Percentiles rank a stretch among this genome's conserved stretches.
Conservation (phyloP, 2,113 vertebrate genomes). For the Talpa occidentalis region DNA sequence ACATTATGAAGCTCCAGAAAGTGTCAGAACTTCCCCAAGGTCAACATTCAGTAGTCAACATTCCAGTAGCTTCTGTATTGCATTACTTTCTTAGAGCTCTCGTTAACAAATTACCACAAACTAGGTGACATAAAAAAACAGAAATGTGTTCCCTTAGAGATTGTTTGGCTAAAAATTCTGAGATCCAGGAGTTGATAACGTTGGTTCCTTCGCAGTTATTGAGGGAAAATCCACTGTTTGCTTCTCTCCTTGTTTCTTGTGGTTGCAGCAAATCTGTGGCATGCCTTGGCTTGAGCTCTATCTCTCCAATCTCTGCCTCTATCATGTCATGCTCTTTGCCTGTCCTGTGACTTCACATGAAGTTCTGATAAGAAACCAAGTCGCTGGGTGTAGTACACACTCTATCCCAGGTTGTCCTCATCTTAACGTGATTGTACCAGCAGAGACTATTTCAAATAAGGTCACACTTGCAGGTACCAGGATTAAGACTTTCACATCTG, state of each 20-base stretch:
- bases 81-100: fast-evolving
- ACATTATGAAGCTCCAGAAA: not conserved
- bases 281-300: not conserved
- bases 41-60: not conserved
- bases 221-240: fast-evolving
- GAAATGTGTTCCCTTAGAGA: not conserved
- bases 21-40: not conserved
- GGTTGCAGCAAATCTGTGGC: not conserved
- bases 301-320: not conserved
- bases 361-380: not conserved
- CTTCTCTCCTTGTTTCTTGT: not conserved
- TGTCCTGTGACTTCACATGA: not conserved
- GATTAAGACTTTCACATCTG: not conserved
- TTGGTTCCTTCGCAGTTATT: not conserved
- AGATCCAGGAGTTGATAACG: not conserved
- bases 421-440: not conserved
- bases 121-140: fast-evolving
- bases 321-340: not conserved
- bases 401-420: not conserved
- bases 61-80: not conserved
- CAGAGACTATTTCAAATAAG: not conserved
- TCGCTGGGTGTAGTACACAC: not conserved
- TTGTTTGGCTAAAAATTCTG: not conserved
- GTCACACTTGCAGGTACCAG: not conserved
- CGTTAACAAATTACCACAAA: not conserved